phyloP scores from a whole-genome alignment of 2,888 invertebrate species.

The Therioaphis trifolii region DNA sequence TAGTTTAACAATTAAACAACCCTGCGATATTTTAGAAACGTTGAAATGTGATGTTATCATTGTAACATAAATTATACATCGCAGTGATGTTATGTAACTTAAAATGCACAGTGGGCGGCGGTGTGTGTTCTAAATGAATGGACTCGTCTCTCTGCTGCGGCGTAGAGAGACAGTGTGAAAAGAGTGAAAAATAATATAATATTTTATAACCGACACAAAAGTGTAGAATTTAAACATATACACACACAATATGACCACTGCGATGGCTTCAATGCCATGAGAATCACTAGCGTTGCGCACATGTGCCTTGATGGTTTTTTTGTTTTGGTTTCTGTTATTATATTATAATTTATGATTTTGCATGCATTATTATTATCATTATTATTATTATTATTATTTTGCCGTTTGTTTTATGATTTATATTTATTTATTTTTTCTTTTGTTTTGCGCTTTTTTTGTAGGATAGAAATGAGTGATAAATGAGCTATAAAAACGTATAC shows the following conservation, averaged over 20 bases:
- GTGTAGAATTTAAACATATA: background rate
- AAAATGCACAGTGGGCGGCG: background rate
- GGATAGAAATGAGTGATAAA: slow-evolving; percentile 63
- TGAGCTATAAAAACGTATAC: slow-evolving; percentile 61
- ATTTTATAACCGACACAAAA: slow-evolving; percentile 15
- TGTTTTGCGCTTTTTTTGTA: slow-evolving; percentile 63
- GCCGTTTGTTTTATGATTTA: slow-evolving; percentile 59
- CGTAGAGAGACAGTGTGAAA: slow-evolving; percentile 8
- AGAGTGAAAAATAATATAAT: slow-evolving; percentile 36
- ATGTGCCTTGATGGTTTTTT: background rate
- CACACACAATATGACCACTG: too few species aligned
- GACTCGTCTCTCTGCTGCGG: background rate
- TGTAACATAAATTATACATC: too few species aligned
- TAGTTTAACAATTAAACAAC: too few species aligned
- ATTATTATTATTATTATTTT: slow-evolving; percentile 54
- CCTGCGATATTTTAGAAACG: too few species aligned
- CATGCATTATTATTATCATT: slow-evolving; percentile 52
- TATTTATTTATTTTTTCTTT: slow-evolving; percentile 62
- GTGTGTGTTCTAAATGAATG: slow-evolving; percentile 19
- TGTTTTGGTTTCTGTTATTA: background rate
- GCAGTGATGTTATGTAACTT: too few species aligned
- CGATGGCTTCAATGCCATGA: background rate
- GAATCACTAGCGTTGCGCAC: background rate
- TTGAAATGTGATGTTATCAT: too few species aligned
- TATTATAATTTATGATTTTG: slow-evolving; percentile 54